Evolutionary conservation across 1,140 invertebrate species (phyloP), one percentile per base, ranked within the genome.

Genomic region (Meloidogyne hapla): DNA sequence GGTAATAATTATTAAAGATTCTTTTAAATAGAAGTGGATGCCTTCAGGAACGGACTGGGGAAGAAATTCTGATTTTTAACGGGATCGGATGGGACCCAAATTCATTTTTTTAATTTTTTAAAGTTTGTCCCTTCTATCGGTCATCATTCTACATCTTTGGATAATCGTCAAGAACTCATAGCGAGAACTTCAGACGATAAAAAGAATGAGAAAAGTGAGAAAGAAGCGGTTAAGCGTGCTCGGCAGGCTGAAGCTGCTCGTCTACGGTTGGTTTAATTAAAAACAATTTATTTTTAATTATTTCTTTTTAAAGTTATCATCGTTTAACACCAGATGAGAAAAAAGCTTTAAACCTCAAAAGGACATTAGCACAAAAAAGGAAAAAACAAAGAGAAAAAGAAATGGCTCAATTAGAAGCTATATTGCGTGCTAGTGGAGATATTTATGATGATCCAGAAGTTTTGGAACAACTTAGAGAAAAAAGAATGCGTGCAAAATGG

Each of bases 91-190:
- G n/a, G n/a, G n/a, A n/a, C n/a, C n/a, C n/a, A n/a, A n/a, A n/a
- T n/a, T n/a, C n/a, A n/a, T n/a, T n/a, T n/a, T n/a, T 94, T 98
- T 9, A 94, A 96, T 87, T 92, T 94, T 56, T 56, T 56, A n/a
- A 56, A 56, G 48, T 56, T 56, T n/a, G 48, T 56, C 4, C 48
- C 48, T 1, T 56, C 48, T 4, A 56, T 56, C n/a, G n/a, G n/a
- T 56, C 18, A n/a, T 56, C 48, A 56, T 5, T 56, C 48, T 6
- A 56, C 5, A n/a, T 6, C 48, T n/a, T 6, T 56, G 12, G 48
- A 56, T n/a, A 56, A 56, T 21, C 48, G 48, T 1, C 48, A 56
- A 56, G 48, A 56, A 56, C 48, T 56, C 1, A 56, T 56, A 5
- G 2, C n/a, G n/a, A 56, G 48, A 13, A 56, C 18, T 56, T 56